Percentiles rank a stretch among this genome's conserved stretches.
These are phyloP conservation scores for Barnardius zonarius DNA, from an alignment of 2,113 vertebrate genomes.

Conservation along the genomic window DNA sequence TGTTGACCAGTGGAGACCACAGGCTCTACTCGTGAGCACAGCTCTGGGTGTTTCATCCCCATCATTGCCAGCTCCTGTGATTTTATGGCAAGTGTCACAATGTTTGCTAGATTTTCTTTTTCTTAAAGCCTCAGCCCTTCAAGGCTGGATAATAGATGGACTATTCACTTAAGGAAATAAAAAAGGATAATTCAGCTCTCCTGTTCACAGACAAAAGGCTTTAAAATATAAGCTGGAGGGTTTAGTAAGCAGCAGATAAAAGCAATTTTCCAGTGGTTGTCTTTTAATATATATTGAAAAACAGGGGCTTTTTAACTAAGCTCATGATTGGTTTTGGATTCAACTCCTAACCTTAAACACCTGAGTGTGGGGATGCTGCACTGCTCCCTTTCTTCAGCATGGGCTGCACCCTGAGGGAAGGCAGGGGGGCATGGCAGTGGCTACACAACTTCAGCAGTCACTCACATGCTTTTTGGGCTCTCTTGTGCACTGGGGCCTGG, in stretches of 20 bases:
- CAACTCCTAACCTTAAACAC: neutral
- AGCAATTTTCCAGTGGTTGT: slow-evolving; percentile 22
- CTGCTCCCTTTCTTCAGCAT: neutral
- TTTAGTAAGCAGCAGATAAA: slow-evolving; percentile 36
- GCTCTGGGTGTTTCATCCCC: neutral
- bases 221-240: slow-evolving; percentile 6
- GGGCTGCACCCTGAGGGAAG: neutral
- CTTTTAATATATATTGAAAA: slow-evolving; percentile 31
- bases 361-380: neutral
- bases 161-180: slow-evolving; percentile 52
- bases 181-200: slow-evolving; percentile 19
- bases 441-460: neutral
- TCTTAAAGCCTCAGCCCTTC: neutral
- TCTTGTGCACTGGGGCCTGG: rapidly evolving
- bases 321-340: slow-evolving; percentile 9
- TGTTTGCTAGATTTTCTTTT: neutral
- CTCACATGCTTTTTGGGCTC: neutral
- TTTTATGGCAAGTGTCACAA: neutral
- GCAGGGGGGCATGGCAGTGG: neutral
- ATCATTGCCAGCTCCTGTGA: neutral
- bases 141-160: neutral
- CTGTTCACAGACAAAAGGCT: slow-evolving; percentile 36
- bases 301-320: neutral
- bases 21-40: neutral
- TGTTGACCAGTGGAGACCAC: rapidly evolving